Evolutionary conservation across 2,888 invertebrate species (phyloP), one percentile per base, ranked within the genome.

Genomic region (Rugalucina vietnamica): DNA sequence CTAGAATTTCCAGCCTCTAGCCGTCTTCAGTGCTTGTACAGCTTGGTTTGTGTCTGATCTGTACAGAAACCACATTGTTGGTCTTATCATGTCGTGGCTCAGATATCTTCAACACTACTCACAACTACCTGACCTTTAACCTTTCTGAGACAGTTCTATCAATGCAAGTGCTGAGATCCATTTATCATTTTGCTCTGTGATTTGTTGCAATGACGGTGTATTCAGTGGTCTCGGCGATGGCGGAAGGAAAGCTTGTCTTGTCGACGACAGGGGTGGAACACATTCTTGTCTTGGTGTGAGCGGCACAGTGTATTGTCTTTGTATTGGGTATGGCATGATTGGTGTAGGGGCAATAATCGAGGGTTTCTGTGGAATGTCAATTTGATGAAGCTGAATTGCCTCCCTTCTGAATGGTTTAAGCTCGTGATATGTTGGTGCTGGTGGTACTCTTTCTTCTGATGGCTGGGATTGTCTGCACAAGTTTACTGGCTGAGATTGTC

Each of bases 141-240:
- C 65, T 18, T 92, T 95, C 57, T 91, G 88, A 21, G 93, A 91
- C 24, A 93, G 83, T 80, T 93, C 93, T 69, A 93, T 90, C 1
- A 93, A 88, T 18, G 93, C 93, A 10, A 93, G 79, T 8, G 93
- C 93, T n/a, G 92, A 91, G 43, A 93, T 91, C 90, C 91, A 92
- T 70, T 93, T 90, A 80, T 93, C 93, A 39, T 90, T 90, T n/a
- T 91, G 90, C 72, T 92, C 91, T 81, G 88, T 89, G 78, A 78
- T 82, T 39, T 37, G 79, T 69, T 75, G 75, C 24, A 71, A 29
- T 37, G 39, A 32, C 65, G 50, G 43, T 21, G 49, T 76, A 71
- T 27, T 80, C 76, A 69, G 39, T 71, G 57, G 76, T 34, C 57
- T 60, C 78, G 70, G 75, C 75, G 79, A 81, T 74, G 29, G 72